Percentiles rank a stretch among this genome's conserved stretches.
phyloP scores from a whole-genome alignment of 2,113 vertebrate species.

The Nasalis larvatus region DNA sequence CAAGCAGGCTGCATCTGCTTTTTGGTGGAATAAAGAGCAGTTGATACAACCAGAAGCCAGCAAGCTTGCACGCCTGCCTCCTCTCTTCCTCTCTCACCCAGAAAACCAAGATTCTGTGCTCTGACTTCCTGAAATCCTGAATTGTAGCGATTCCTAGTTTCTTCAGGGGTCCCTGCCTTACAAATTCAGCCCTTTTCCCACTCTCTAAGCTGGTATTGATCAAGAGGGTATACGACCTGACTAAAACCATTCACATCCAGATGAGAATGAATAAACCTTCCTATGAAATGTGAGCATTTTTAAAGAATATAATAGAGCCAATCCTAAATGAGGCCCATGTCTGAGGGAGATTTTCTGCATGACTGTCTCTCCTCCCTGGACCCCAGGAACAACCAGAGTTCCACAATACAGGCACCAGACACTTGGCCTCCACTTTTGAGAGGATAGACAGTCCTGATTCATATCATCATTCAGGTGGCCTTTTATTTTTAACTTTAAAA shows the following conservation, averaged over 20 bases:
- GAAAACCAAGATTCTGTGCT: slow-evolving; percentile 3
- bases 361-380: not conserved
- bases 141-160: not conserved
- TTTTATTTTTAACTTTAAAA: slow-evolving; percentile 34
- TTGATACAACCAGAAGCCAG: slow-evolving; percentile 49
- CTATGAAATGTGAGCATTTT: not conserved
- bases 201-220: not conserved
- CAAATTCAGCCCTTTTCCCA: not conserved
- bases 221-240: not conserved
- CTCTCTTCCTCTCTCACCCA: slow-evolving; percentile 26
- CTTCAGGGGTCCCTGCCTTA: not conserved
- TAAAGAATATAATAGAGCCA: not conserved
- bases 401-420: not conserved
- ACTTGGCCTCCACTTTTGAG: not conserved
- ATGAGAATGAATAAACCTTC: not conserved
- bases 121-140: slow-evolving; percentile 12
- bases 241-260: not conserved
- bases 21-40: slow-evolving; percentile 2
- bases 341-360: not conserved
- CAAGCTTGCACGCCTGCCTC: slow-evolving; percentile 1
- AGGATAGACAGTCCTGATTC: not conserved
- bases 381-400: not conserved
- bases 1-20: not conserved
- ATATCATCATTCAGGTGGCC: not conserved
- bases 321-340: not conserved